These are phyloP conservation scores for Ellobius talpinus DNA, from an alignment of 2,113 vertebrate species.

Conservation along the genomic window DNA sequence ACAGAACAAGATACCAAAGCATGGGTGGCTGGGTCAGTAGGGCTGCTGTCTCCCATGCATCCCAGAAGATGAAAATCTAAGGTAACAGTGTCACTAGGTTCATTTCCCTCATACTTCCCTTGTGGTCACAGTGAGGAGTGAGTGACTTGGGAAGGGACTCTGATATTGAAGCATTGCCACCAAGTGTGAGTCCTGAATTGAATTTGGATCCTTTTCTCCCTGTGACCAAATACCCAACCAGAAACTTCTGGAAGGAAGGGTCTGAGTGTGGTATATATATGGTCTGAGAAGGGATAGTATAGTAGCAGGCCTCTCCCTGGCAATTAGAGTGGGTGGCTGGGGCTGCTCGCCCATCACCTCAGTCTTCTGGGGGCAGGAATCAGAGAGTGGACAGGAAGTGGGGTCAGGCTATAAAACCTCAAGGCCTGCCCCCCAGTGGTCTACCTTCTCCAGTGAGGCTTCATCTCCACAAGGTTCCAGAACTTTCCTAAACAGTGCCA, in stretches of 20 bases:
- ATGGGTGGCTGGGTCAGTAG: neutral
- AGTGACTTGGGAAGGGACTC: neutral
- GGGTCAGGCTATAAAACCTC: neutral
- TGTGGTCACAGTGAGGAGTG: neutral
- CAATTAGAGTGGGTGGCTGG: neutral
- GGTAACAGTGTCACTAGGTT: neutral
- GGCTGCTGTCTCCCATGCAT: neutral
- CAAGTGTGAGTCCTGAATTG: neutral
- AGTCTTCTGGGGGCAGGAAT: neutral
- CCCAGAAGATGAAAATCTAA: neutral
- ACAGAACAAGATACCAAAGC: neutral
- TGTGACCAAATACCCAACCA: neutral
- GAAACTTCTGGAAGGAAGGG: neutral
- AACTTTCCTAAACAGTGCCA: neutral
- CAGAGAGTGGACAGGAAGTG: neutral
- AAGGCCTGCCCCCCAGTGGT: neutral
- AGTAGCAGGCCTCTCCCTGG: neutral
- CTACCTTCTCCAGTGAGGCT: neutral
- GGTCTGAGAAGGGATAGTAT: neutral
- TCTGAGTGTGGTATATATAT: neutral
- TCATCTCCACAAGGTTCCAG: neutral
- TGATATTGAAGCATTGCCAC: neutral
- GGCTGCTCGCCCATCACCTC: neutral
- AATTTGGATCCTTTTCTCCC: neutral
- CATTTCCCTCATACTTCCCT: too few species aligned